A percentile compares a stretch with the other conserved stretches of the same genome.
Evolutionary conservation across 2,113 vertebrate species (phyloP).

Genomic region (Pseudorhombus dupliciocellatus): DNA sequence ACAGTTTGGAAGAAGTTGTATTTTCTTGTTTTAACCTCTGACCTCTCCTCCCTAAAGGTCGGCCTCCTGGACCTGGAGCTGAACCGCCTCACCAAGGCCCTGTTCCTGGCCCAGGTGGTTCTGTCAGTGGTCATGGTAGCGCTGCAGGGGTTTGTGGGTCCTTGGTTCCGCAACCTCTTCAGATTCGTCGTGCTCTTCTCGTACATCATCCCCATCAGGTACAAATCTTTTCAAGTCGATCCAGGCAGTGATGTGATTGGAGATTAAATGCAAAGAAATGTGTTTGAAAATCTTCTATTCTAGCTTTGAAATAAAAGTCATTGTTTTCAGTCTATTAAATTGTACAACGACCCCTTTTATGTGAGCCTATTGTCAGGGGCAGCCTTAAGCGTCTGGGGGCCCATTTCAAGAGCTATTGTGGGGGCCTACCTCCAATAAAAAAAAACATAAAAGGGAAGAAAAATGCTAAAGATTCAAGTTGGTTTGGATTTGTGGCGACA

Average conservation of each 20-base stretch:
- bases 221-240: constrained; percentile 2
- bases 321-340: not conserved
- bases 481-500: too few relatives aligned
- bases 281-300: not conserved
- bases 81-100: constrained; percentile 94
- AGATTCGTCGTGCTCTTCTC: constrained; percentile 97
- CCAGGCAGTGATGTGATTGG: not conserved
- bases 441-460: too few relatives aligned
- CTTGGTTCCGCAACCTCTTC: constrained; percentile 95
- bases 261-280: not conserved
- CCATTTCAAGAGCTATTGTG: too few relatives aligned
- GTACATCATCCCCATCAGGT: constrained; percentile 99
- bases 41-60: constrained; percentile 77
- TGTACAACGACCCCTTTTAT: not conserved
- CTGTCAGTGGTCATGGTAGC: constrained; percentile 94
- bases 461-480: too few relatives aligned
- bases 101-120: constrained; percentile 94
- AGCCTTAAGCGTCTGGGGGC: too few relatives aligned
- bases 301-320: not conserved
- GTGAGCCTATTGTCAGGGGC: not conserved
- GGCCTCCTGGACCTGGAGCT: constrained; percentile 94
- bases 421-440: too few relatives aligned
- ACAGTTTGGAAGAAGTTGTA: not conserved
- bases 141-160: constrained; percentile 94
- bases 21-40: not conserved